These are phyloP conservation scores for Pseudochirops cupreus DNA, from an alignment of 2,797 vertebrate species.

Conservation along the genomic window DNA sequence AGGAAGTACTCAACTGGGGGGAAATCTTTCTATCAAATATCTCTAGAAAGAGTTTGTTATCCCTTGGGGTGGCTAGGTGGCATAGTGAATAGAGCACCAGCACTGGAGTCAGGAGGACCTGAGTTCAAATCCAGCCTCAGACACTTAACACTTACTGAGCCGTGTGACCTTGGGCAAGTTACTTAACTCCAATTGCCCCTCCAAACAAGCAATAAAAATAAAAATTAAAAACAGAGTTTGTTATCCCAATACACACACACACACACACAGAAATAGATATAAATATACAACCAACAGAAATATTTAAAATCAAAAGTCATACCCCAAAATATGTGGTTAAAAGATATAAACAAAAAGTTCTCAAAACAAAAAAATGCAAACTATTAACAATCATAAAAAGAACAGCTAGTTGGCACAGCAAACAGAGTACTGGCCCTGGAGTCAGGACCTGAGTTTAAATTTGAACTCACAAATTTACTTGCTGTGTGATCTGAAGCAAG, in stretches of 20 bases:
- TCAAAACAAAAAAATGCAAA: neutral
- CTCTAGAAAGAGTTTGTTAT: neutral
- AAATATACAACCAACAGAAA: neutral
- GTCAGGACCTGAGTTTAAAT: neutral
- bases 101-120: too few relatives aligned
- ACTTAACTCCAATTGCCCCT: too few relatives aligned
- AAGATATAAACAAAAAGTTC: neutral
- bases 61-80: too few relatives aligned
- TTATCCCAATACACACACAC: neutral
- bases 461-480: neutral
- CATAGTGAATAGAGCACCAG: too few relatives aligned
- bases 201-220: too few relatives aligned
- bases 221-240: neutral
- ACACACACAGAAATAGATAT: neutral
- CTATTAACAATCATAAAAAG: neutral
- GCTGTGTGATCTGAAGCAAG: neutral
- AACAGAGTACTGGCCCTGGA: neutral
- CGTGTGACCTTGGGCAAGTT: too few relatives aligned
- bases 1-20: neutral
- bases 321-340: neutral
- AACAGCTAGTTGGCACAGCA: neutral
- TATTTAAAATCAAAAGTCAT: neutral
- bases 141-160: too few relatives aligned
- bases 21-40: neutral
- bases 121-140: too few relatives aligned